These are phyloP conservation scores for Ochropleura plecta DNA, from an alignment of 2,888 invertebrate genomes.

Conservation along the genomic window DNA sequence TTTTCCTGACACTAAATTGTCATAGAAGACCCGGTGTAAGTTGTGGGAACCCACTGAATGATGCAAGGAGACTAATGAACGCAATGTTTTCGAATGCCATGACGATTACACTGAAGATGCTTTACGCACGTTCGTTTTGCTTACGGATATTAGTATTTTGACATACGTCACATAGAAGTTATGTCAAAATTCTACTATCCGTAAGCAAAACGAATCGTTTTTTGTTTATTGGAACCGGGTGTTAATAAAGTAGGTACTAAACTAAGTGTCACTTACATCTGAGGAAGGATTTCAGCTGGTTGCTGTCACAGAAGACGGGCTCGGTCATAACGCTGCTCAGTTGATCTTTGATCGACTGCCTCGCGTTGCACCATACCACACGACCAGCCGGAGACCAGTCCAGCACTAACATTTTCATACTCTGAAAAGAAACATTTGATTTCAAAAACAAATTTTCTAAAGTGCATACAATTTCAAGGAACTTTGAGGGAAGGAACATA, in stretches of 20 bases:
- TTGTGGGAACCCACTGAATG: not conserved
- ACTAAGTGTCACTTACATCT: conserved; percentile 69
- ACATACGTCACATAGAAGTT: too few species aligned
- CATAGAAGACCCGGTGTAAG: not conserved
- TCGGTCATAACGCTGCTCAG: conserved; percentile 75
- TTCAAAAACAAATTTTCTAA: not conserved
- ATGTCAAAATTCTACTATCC: too few species aligned
- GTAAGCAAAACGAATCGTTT: too few species aligned
- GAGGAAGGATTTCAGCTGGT: conserved; percentile 72
- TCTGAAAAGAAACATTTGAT: conserved; percentile 71
- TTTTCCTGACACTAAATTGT: not conserved
- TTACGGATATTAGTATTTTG: too few species aligned
- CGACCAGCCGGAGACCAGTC: conserved; percentile 81
- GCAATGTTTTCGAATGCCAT: not conserved
- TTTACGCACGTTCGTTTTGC: not conserved
- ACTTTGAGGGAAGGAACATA: too few species aligned
- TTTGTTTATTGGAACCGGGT: too few species aligned
- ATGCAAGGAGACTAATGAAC: not conserved
- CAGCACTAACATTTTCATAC: conserved; percentile 81
- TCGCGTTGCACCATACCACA: conserved; percentile 82
- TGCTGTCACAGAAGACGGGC: conserved; percentile 78
- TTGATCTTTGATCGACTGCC: conserved; percentile 76
- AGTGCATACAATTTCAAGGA: not conserved
- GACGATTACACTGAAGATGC: not conserved
- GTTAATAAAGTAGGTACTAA: not conserved